Evolutionary conservation across 2,113 vertebrate genomes (phyloP), one percentile per base, ranked within the genome.

Genomic region (Halcyon senegalensis): DNA sequence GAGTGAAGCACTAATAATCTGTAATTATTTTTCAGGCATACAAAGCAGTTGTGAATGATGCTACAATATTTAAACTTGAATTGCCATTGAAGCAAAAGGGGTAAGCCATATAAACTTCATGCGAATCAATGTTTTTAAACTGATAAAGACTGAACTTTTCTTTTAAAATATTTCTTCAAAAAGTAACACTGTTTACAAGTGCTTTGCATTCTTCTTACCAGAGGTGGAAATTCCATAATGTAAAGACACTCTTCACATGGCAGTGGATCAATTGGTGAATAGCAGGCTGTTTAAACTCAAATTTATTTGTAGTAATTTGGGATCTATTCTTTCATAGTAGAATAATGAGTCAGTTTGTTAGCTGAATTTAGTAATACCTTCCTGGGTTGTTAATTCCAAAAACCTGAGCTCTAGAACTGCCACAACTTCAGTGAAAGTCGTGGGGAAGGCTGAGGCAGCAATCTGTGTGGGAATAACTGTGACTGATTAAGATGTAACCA

Each of bases 41-140:
- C 97, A 99, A 99, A 98, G 99, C 99, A 75, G 99, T 99, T 87
- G 99, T 99, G 96, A 99, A 99, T 83, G 99, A 99, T 95, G 99
- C 99, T 97, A 99, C 99, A 20, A 99, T 99, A 98, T 99, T 99
- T 98, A 99, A 99, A 98, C 98, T 99, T 98, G 99, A 99, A 96
- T 99, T 99, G 88, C 99, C 99, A 72, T 93, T 99, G 98, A 99
- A 99, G 96, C 99, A 99, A 96, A 99, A 99, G 97, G 99, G 99
- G 99, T 99, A 97, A 99, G 99, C 88, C 7, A 12, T 70, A 66
- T 91, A 93, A 84, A 67, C 56, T 79, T 59, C 1, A 41, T 25
- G 46, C 81, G 35, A 82, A 48, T 67, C 13, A 33, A 7, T 16
- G 8, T 48, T 63, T 67, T 84, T 23, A 46, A 63, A 19, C 81